Conservation (phyloP, 37 sponge, comb jelly and placozoan genomes). For the Hormiphora californensis region DNA sequence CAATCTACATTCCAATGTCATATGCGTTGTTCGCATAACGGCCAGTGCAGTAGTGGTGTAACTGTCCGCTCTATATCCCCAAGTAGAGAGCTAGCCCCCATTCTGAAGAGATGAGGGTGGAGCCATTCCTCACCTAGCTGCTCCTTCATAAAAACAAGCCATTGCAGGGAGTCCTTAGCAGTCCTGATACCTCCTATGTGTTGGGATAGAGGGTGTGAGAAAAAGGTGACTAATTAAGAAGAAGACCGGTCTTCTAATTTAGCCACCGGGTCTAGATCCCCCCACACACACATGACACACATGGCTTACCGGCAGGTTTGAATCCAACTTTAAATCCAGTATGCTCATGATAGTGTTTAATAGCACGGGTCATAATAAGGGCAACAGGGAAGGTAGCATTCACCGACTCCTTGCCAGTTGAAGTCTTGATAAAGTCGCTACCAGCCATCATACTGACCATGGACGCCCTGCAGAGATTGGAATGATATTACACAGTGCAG, state of each 20-base stretch:
- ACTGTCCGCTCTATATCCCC: slow-evolving; percentile 97
- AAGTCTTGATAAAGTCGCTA: slow-evolving; percentile 97
- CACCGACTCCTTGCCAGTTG: slow-evolving; percentile 96
- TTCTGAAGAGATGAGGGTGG: slow-evolving; percentile 86
- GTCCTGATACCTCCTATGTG: slow-evolving; percentile 64
- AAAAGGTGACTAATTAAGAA: no score
- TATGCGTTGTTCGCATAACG: not conserved
- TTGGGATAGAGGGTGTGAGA: no score
- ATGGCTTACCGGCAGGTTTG: slow-evolving; percentile 83
- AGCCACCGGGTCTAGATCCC: no score
- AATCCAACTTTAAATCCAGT: slow-evolving; percentile 94
- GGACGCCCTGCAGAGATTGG: slow-evolving; percentile 63
- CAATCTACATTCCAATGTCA: slow-evolving; percentile 9
- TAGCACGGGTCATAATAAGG: slow-evolving; percentile 91
- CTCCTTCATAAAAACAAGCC: slow-evolving; percentile 99
- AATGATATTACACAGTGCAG: no score
- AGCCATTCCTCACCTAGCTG: slow-evolving; percentile 99
- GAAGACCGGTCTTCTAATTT: no score
- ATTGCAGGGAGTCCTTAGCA: slow-evolving; percentile 90
- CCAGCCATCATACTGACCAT: slow-evolving; percentile 99
- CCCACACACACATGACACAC: no score
- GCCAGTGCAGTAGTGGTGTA: slow-evolving; percentile 76
- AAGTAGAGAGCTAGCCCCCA: slow-evolving; percentile 93
- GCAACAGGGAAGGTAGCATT: slow-evolving; percentile 99
- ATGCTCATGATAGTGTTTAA: slow-evolving; percentile 77